Conservation (phyloP, 2,113 vertebrate species). For the Ivindomyrus marchei region DNA sequence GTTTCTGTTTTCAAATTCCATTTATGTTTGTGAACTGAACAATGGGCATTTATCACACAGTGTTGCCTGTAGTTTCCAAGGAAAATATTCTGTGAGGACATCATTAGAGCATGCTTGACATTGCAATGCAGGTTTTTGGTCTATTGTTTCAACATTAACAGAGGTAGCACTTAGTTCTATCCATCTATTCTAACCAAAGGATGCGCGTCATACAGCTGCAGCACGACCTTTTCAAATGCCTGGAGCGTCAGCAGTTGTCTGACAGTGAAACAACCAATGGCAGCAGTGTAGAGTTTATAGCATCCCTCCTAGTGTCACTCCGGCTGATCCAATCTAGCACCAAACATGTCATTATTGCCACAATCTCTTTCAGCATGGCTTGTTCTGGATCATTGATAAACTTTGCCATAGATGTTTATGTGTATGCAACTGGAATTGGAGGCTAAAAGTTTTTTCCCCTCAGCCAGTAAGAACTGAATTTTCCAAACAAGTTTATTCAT, state of each 20-base stretch:
- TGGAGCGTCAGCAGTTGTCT: neutral
- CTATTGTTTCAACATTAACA: neutral
- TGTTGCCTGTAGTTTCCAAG: neutral
- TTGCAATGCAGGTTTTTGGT: neutral
- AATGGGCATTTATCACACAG: neutral
- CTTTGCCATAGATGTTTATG: neutral
- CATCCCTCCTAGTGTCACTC: neutral
- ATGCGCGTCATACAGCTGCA: neutral
- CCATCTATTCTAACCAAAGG: neutral
- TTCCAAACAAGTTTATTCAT: too few species aligned
- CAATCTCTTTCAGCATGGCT: neutral
- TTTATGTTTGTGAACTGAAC: neutral
- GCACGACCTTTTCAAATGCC: neutral
- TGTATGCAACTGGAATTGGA: neutral
- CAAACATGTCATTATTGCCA: neutral
- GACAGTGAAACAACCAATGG: neutral
- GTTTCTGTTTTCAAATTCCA: neutral
- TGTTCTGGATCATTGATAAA: neutral
- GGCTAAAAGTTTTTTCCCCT: too few species aligned
- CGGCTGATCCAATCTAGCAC: neutral
- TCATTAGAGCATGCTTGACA: neutral
- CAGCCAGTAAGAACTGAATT: too few species aligned
- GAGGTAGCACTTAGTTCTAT: neutral
- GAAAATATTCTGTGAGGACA: neutral
- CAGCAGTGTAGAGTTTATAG: neutral